phyloP scores from a whole-genome alignment of 53 echinoderm and acorn worm genomes.

The Holothuria scabra region DNA sequence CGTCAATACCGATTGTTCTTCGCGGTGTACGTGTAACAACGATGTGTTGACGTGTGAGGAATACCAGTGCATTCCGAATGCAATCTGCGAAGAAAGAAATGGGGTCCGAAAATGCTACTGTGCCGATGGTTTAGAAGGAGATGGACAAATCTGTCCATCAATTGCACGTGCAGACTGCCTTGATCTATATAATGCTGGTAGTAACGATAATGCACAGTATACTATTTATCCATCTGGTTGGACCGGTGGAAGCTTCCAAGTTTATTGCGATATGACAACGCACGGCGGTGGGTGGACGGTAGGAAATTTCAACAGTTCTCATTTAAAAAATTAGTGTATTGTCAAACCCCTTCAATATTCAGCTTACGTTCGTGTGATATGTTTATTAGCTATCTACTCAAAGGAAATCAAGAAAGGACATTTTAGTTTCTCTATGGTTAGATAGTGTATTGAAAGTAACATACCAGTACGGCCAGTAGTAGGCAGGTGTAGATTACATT shows the following conservation, averaged over 20 bases:
- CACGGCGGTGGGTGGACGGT: slow-evolving; percentile 30
- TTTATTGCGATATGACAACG: slow-evolving; percentile 19
- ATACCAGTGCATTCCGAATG: neutral
- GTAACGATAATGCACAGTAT: neutral
- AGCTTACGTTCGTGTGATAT: too few relatives aligned
- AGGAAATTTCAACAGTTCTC: too few relatives aligned
- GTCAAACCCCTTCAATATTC: too few relatives aligned
- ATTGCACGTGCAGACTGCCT: neutral
- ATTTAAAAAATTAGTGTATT: too few relatives aligned
- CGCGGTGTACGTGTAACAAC: slow-evolving; percentile 5
- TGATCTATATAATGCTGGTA: slow-evolving; percentile 19
- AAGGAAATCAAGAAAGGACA: too few relatives aligned
- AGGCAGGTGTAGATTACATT: too few relatives aligned
- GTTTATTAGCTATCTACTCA: too few relatives aligned
- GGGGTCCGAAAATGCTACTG: neutral
- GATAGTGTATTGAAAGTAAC: too few relatives aligned
- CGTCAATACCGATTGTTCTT: neutral
- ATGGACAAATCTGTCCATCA: neutral
- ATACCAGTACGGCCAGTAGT: too few relatives aligned
- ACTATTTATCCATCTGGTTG: slow-evolving; percentile 31
- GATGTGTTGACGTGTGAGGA: neutral
- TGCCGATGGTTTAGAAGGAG: neutral
- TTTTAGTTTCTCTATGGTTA: too few relatives aligned
- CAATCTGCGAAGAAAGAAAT: neutral
- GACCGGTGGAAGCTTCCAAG: slow-evolving; percentile 3